phyloP scores from a whole-genome alignment of 2,113 vertebrate genomes.

The Ictalurus furcatus region DNA sequence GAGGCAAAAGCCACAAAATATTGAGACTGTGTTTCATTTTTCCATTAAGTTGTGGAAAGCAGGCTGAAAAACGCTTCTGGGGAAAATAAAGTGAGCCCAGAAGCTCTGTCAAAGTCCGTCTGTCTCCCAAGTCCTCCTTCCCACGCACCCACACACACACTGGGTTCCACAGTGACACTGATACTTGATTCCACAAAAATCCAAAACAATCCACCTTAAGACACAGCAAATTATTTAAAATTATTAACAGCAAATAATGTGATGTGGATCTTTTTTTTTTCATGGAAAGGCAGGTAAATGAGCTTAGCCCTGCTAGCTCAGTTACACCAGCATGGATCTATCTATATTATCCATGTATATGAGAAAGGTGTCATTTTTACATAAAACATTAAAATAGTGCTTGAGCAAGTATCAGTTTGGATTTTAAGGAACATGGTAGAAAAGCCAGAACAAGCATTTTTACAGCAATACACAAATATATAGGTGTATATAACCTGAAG shows the following conservation, averaged over 20 bases:
- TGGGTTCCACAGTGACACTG: not conserved
- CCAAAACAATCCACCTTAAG: not conserved
- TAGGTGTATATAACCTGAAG: not conserved
- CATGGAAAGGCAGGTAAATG: not conserved
- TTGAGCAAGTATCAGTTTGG: not conserved
- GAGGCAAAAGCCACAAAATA: not conserved
- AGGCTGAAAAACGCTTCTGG: not conserved
- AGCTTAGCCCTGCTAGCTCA: not conserved
- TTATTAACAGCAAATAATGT: not conserved
- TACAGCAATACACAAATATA: not conserved
- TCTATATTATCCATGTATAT: not conserved
- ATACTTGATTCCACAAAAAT: not conserved
- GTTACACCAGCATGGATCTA: not conserved
- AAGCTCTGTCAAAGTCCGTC: not conserved
- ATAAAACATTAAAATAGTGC: not conserved
- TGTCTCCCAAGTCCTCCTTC: not conserved
- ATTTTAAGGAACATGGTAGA: not conserved
- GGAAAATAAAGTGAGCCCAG: not conserved
- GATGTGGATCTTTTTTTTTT: not conserved
- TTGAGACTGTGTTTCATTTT: not conserved
- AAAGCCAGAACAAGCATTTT: not conserved
- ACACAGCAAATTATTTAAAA: not conserved
- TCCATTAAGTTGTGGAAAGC: not conserved
- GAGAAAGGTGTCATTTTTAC: not conserved
- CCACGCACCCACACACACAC: not conserved